Evolutionary conservation across 1,140 invertebrate species (phyloP).

Genomic region (Zaprionus ghesquierei): DNA sequence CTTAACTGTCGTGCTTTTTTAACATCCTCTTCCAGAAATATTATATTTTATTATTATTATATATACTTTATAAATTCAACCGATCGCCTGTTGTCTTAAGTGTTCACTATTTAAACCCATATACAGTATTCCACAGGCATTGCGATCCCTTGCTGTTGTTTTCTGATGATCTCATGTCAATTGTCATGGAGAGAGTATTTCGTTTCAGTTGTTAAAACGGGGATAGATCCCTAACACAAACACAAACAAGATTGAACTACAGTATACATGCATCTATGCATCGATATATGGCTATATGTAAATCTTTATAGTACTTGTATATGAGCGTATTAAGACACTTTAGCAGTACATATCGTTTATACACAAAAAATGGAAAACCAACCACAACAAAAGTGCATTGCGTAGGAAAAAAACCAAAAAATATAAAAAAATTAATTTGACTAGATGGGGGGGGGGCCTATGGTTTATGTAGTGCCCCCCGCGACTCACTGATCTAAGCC

Average conservation of each 20-base stretch:
- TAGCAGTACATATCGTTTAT: conserved; percentile 73
- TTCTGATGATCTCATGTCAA: conserved; percentile 64
- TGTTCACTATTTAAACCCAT: not conserved
- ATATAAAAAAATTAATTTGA: conserved; percentile 6
- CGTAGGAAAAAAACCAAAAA: not conserved
- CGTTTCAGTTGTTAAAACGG: conserved; percentile 45
- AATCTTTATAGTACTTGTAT: conserved; percentile 37
- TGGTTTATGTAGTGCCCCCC: conserved; percentile 33
- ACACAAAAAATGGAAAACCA: conserved; percentile 20
- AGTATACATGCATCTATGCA: not conserved
- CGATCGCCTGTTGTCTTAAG: not conserved
- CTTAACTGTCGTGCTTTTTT: not conserved
- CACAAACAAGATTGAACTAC: not conserved
- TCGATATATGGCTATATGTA: not conserved
- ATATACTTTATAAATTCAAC: not conserved
- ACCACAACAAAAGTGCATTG: conserved; percentile 22
- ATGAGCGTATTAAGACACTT: conserved; percentile 46
- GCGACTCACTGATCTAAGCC: conserved; percentile 1
- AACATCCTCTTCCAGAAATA: not conserved
- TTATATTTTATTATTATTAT: not conserved
- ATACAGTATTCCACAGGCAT: conserved; percentile 2
- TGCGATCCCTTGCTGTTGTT: conserved; percentile 10
- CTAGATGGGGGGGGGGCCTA: not conserved
- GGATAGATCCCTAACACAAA: not conserved
- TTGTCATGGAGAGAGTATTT: conserved; percentile 13